Evolutionary conservation across 1,140 invertebrate genomes (phyloP).

Genomic region (Tetragonula clypearis): DNA sequence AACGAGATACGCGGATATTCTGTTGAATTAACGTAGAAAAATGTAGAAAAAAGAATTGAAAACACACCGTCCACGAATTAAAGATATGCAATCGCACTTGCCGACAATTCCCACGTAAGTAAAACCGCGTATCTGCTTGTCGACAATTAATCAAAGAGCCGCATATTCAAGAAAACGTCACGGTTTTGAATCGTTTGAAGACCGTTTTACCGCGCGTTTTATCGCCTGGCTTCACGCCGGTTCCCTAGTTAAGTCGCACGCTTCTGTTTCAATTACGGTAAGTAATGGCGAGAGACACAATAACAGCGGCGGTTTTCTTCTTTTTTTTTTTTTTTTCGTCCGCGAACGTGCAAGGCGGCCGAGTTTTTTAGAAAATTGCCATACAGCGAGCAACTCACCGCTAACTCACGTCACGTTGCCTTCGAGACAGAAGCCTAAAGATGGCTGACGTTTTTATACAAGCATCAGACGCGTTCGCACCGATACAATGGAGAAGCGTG

Average conservation of each 20-base stretch:
- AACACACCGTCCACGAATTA: not conserved
- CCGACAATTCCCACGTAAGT: not conserved
- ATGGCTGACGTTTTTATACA: too few relatives aligned
- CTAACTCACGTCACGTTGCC: not conserved
- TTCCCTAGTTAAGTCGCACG: not conserved
- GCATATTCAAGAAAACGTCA: not conserved
- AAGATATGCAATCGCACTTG: not conserved
- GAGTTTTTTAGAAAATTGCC: slow-evolving; percentile 27
- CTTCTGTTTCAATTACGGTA: slow-evolving; percentile 15
- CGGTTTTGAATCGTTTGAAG: slow-evolving; percentile 3
- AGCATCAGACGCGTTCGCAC: too few relatives aligned
- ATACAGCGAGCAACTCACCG: too few relatives aligned
- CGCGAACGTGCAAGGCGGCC: not conserved
- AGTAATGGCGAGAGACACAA: slow-evolving; percentile 6
- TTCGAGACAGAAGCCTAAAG: too few relatives aligned
- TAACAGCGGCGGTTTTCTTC: not conserved
- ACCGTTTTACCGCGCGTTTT: not conserved
- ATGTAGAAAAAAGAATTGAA: not conserved
- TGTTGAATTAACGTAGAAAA: not conserved
- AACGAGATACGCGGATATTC: not conserved
- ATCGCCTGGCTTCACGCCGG: not conserved
- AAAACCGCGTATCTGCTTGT: not conserved
- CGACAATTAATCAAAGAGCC: not conserved
- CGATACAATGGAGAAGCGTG: too few relatives aligned
- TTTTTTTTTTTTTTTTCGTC: too few relatives aligned